Conservation (phyloP, 2,113 vertebrate species). For the Megatriorchis doriae region DNA sequence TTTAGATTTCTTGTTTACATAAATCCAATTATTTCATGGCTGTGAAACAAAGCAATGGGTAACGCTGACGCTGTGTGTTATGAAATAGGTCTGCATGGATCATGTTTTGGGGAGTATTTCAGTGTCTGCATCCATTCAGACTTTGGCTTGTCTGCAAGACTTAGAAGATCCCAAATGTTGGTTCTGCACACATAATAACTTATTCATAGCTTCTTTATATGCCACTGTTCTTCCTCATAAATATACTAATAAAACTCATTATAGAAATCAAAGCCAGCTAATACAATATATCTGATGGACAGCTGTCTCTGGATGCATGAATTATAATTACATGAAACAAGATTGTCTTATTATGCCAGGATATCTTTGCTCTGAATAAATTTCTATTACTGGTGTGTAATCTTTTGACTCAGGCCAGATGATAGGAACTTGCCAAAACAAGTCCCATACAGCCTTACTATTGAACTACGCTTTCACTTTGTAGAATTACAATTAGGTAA, state of each 20-base stretch:
- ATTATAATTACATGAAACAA: slow-evolving; percentile 39
- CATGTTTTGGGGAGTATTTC: not conserved
- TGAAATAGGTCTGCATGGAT: not conserved
- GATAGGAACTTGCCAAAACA: not conserved
- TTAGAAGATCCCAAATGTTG: not conserved
- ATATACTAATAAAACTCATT: slow-evolving; percentile 61
- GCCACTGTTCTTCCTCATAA: slow-evolving; percentile 37
- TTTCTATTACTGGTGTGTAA: slow-evolving; percentile 25
- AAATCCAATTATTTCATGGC: not conserved
- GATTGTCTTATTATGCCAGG: slow-evolving; percentile 24
- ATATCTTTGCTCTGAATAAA: slow-evolving; percentile 53
- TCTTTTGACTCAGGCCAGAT: slow-evolving; percentile 23
- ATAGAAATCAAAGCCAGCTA: slow-evolving; percentile 52
- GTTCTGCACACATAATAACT: slow-evolving; percentile 19
- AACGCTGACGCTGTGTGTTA: not conserved
- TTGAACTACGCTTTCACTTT: not conserved
- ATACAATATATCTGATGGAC: slow-evolving; percentile 44
- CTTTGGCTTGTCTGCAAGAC: not conserved
- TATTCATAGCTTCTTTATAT: slow-evolving; percentile 51
- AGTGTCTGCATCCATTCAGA: not conserved
- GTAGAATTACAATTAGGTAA: not conserved
- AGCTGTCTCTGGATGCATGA: slow-evolving; percentile 41
- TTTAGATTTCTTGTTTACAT: not conserved
- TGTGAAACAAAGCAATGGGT: not conserved
- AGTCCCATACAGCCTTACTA: not conserved